Base-by-base conservation (phyloP, 2,888 invertebrate genomes). In the Hydrotaea diabolus region DNA sequence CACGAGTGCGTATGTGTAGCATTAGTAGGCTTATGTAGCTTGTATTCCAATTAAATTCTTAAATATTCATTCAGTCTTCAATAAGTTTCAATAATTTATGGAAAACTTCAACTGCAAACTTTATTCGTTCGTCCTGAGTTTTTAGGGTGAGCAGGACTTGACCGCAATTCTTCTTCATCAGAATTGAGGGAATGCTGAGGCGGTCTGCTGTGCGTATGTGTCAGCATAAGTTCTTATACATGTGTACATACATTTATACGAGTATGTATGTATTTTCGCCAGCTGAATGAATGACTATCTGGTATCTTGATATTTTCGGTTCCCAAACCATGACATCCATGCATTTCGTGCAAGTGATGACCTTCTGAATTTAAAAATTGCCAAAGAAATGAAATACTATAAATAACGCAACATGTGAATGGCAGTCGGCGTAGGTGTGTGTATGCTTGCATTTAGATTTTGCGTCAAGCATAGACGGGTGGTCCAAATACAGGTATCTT, bases 301-400 rank as follows among this genome's bases (percentile, higher is more conserved):
- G 31, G 31, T 31, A 31, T 31, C 31, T 31, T 31, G 7, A 31
- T n/a, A 49, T 49, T 7, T 49, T 31, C 31, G 31, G 49, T 13
- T 2, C n/a, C 49, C 49, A 49, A 55, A 55, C 21, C 15, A n/a
- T 55, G 55, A 0, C 55, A 19, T 17, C 55, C 0, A 21, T 55
- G 23, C 55, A 2, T 21, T 21, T 8, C 55, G 21, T 11, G 55
- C 55, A 55, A 55, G 21, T 11, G 55, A 21, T 59, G 23, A 59
- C 59, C 59, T 59, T 59, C 23, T 59, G 59, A 23, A 26, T 59
- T 59, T 26, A 23, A 59, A 59, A 11, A 59, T 59, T 59, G 19
- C 55, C 23, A 55, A 21, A 19, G 55, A 55, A 9, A 1, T 53
- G 53, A 53, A 17, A 39, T 39, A 39, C 39, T 39, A 39, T 49